Evolutionary conservation across 2,888 invertebrate genomes (phyloP).

Genomic region (Ectemnius continuus): DNA sequence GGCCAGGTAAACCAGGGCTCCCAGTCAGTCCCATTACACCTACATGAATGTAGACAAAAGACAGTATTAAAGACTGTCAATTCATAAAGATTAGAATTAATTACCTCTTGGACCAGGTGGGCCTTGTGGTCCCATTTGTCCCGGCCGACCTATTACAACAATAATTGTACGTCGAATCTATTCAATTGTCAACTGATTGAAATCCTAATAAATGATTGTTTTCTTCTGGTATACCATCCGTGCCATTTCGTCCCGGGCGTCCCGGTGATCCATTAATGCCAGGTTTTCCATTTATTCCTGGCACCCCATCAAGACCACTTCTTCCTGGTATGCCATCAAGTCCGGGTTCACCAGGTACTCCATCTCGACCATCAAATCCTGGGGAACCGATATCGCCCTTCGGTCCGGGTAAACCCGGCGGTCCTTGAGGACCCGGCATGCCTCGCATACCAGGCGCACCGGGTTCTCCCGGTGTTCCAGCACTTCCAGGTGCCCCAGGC

Average conservation of each 20-base stretch:
- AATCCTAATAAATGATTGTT: too few species aligned
- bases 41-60: conserved; percentile 51
- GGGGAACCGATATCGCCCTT: conserved; percentile 83
- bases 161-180: not conserved
- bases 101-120: conserved; percentile 82
- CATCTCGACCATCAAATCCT: conserved; percentile 92
- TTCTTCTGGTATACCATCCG: conserved; percentile 79
- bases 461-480: conserved; percentile 82
- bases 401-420: conserved; percentile 80
- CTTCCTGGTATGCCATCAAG: conserved; percentile 92
- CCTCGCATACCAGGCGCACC: conserved; percentile 86
- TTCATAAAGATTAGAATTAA: conserved; percentile 3
- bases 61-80: conserved; percentile 28
- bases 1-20: conserved; percentile 80
- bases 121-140: conserved; percentile 84
- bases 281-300: conserved; percentile 86
- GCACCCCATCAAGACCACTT: conserved; percentile 88
- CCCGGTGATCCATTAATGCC: conserved; percentile 86
- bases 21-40: conserved; percentile 85
- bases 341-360: conserved; percentile 94
- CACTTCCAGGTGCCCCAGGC: conserved; percentile 81
- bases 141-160: conserved; percentile 81
- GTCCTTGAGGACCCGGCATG: conserved; percentile 85
- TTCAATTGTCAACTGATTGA: too few species aligned
- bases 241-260: conserved; percentile 85